These are phyloP conservation scores for Tetrao urogallus DNA, from an alignment of 2,113 vertebrate genomes.

Conservation along the genomic window DNA sequence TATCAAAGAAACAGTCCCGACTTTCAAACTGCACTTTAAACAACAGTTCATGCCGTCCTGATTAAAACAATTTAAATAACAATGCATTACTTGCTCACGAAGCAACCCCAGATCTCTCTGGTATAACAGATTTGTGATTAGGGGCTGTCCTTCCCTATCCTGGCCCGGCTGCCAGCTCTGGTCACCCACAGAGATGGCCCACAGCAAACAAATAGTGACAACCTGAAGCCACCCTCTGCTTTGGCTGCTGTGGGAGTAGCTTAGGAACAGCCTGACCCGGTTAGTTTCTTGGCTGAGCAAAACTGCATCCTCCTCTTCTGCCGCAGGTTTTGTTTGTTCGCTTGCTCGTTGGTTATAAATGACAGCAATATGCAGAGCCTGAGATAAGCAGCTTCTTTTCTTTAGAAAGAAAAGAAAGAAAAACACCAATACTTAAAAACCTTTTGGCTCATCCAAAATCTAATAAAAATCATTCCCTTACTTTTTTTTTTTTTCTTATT, in stretches of 20 bases:
- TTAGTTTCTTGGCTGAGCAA: not conserved
- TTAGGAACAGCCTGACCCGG: accelerated
- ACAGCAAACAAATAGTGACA: not conserved
- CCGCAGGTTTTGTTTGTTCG: not conserved
- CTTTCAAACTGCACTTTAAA: not conserved
- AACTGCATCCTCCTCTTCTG: not conserved
- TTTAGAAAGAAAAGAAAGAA: not conserved
- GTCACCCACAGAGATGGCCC: not conserved
- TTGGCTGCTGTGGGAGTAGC: accelerated
- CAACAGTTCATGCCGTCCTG: no score
- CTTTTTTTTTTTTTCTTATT: not conserved
- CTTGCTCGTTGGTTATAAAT: not conserved
- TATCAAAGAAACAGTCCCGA: not conserved
- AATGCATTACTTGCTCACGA: not conserved
- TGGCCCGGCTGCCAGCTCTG: not conserved
- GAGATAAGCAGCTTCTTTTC: not conserved
- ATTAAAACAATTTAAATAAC: not conserved
- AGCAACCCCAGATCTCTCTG: not conserved
- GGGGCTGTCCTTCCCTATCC: not conserved
- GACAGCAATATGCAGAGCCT: not conserved
- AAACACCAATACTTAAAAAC: not conserved
- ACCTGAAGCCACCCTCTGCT: not conserved
- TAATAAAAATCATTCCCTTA: not conserved
- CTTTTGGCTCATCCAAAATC: not conserved
- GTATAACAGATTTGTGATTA: not conserved